Percentiles rank a stretch among this genome's conserved stretches.
These are phyloP conservation scores for Seriola quinqueradiata DNA, from an alignment of 2,113 vertebrate genomes.

Conservation along the genomic window DNA sequence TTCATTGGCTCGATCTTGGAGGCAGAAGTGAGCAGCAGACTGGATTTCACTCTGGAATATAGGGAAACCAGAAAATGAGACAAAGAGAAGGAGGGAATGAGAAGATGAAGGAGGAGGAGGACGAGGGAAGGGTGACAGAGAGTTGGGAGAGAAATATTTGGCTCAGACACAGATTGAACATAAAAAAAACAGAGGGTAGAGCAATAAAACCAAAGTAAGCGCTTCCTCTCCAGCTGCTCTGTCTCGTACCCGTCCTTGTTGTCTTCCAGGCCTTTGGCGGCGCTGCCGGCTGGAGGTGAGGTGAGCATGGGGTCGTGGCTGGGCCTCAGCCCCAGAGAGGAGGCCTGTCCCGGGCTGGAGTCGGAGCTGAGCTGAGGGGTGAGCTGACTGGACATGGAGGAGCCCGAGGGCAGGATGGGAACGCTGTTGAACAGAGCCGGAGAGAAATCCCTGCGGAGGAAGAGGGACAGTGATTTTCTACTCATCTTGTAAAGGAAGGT, in stretches of 20 bases:
- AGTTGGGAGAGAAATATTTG: too few species aligned
- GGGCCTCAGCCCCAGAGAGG: constrained; percentile 88
- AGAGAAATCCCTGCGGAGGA: constrained; percentile 92
- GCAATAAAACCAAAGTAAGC: neutral
- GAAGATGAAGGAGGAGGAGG: neutral
- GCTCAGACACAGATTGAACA: too few species aligned
- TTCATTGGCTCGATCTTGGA: constrained; percentile 98
- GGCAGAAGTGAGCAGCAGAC: constrained; percentile 89
- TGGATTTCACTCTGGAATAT: constrained; percentile 79
- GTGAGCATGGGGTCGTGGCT: constrained; percentile 86
- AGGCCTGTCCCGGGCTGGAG: constrained; percentile 85
- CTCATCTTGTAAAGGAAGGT: too few species aligned
- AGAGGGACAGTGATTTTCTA: neutral
- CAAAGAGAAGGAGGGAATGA: constrained; percentile 1
- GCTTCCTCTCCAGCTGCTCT: too few species aligned
- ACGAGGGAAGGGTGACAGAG: neutral
- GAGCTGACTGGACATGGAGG: constrained; percentile 92
- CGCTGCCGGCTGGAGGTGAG: constrained; percentile 63
- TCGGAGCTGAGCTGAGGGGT: constrained; percentile 92
- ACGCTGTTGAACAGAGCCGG: constrained; percentile 98
- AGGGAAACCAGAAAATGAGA: neutral
- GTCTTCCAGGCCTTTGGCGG: constrained; percentile 88
- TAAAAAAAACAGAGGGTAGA: neutral
- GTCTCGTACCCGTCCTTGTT: constrained; percentile 89
- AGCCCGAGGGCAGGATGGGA: constrained; percentile 92